Evolutionary conservation across 2,113 vertebrate species (phyloP).

Genomic region (Megaleporinus macrocephalus): DNA sequence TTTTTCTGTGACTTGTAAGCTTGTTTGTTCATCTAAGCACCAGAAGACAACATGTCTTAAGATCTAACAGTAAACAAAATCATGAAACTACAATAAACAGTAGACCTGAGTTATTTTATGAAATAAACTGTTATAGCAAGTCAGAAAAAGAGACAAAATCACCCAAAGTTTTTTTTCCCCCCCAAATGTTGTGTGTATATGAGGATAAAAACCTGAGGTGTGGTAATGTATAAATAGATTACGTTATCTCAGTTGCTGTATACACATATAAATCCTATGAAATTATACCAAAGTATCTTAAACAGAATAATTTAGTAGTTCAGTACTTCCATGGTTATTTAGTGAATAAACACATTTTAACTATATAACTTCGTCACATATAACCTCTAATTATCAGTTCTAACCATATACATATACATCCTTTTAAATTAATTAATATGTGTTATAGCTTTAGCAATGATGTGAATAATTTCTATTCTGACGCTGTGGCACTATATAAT

Average conservation of each 20-base stretch:
- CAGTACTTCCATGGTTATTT: background rate
- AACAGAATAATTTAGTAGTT: background rate
- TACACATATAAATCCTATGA: background rate
- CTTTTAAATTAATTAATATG: background rate
- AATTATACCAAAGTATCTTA: background rate
- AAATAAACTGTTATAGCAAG: too few relatives aligned
- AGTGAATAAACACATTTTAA: background rate
- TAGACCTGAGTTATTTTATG: too few relatives aligned
- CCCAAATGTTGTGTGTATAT: too few relatives aligned
- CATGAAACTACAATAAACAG: background rate
- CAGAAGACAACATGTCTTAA: background rate
- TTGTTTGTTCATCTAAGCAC: background rate
- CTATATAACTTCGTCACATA: too few relatives aligned
- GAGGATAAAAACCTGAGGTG: background rate
- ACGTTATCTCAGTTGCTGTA: background rate
- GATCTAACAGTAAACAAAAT: background rate
- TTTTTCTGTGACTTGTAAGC: too few relatives aligned
- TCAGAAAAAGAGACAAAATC: too few relatives aligned
- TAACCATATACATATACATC: background rate
- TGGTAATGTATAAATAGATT: background rate
- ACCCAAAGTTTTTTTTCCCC: too few relatives aligned
- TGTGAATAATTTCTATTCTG: background rate
- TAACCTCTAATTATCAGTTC: background rate
- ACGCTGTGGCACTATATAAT: slow-evolving; percentile 1
- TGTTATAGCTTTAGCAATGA: background rate